Base-by-base conservation (phyloP, 2,113 vertebrate genomes). In the Atherinomorus stipes region DNA sequence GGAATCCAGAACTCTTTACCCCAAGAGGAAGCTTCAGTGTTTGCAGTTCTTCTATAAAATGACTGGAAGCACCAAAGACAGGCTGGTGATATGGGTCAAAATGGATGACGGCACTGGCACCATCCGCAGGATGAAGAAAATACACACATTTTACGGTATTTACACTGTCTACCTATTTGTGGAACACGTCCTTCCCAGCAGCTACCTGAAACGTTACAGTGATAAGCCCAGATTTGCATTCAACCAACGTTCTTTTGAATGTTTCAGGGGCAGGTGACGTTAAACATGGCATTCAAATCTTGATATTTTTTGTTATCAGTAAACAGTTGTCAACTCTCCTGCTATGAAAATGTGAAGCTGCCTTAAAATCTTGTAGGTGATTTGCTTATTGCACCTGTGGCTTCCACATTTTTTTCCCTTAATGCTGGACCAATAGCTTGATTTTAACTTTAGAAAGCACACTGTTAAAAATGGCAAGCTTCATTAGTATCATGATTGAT, bases 21-120 rank as follows among this genome's bases (percentile, higher is more conserved):
- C 97, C 2, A 96, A 93, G 84, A 95, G 95, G 70, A 93, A 90
- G 34, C 71, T 94, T 26, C 96, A 97, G 82, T 98, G 97, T 71
- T 94, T 98, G 42, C 96, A 99, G 84, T 98, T 98, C 81, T 98
- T 96, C 91, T 98, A 97, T 6, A 97, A 93, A 85, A 96, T 95
- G 91, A 95, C 95, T 0, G 96, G 97, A 53, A 95, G 89, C 61
- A 16, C 52, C 4, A 84, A 84, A 19, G 96, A 99, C 84, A 93
- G 90, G 40, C 93, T 98, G 1, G 77, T 93, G 15, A 18, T 99
- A 76, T 98, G 96, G 97, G 71, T 95, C 69, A 96, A 91, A 63
- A 90, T 88, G 52, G 96, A 98, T n/a, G 96, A 98, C 11, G 85
- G 95, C 62, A 94, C 95, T 0, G 96, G 95, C 70, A 91, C 61